Conservation (phyloP, 1,140 invertebrate species). For the Acromyrmex echinatior region DNA sequence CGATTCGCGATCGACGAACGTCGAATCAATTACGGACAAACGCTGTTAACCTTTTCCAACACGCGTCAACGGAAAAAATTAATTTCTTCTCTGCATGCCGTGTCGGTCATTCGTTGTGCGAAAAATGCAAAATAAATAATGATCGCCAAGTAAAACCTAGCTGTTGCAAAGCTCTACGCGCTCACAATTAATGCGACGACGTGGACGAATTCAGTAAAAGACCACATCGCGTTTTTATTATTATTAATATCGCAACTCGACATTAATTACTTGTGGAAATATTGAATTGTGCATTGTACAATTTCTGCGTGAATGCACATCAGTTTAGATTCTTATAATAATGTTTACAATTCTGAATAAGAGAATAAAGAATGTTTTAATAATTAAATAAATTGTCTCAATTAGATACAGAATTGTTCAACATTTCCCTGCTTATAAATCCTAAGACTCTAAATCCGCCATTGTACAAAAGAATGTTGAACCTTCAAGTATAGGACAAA, state of each 20-base stretch:
- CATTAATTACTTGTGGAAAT: background rate
- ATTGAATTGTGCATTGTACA: background rate
- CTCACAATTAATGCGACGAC: background rate
- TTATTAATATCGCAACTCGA: background rate
- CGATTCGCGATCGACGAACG: constrained; percentile 54
- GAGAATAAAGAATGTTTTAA: background rate
- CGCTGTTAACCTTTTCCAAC: constrained; percentile 46
- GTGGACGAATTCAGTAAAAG: background rate
- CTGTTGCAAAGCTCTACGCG: background rate
- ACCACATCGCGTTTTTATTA: background rate
- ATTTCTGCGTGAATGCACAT: background rate
- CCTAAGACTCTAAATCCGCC: background rate
- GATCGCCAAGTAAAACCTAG: background rate
- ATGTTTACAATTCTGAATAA: background rate
- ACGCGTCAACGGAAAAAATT: constrained; percentile 13
- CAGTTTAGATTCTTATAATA: background rate
- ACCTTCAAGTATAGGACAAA: background rate
- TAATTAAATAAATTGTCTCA: background rate
- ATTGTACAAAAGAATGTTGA: background rate
- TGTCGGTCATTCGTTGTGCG: constrained; percentile 6
- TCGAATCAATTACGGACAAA: constrained; percentile 53
- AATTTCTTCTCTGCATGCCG: constrained; percentile 40
- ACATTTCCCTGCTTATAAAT: background rate
- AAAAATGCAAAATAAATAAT: constrained; percentile 2
- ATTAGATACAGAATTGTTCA: background rate